Base-by-base conservation (phyloP, 2,888 invertebrate species). In the Hypolimnas misippus region DNA sequence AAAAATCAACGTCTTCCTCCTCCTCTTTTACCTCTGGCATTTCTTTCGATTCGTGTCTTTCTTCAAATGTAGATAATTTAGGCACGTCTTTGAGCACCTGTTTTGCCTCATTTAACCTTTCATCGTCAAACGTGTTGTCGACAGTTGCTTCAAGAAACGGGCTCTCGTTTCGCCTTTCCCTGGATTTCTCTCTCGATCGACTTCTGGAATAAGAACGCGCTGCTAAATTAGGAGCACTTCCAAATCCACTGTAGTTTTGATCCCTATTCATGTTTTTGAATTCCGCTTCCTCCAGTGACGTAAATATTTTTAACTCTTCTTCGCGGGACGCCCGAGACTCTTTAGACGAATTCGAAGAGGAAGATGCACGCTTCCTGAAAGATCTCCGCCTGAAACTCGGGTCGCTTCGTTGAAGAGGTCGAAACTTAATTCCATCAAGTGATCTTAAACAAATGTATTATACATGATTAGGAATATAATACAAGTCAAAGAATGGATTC, bases 351-450 rank as follows among this genome's bases (percentile, higher is more conserved):
- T 93, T 93, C 69, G 92, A 91, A 53, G 94, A 94, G 68, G 94
- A 94, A 42, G 94, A 94, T 66, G 92, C 89, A 38, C 93, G 92
- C 72, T 93, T 94, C 79, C 93, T 93, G 78, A 93, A 94, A 74
- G 93, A 94, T 64, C 93, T 88, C 66, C 94, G 86, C 42, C 94
- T 84, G 67, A 93, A 93, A 69, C 93, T 94, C 70, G 94, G 94
- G 84, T 94, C 94, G 79, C 91, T 93, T 68, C 94, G 93, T 79
- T 93, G 89, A 73, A 94, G 79, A 60, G 94, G 93, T 68, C 93
- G 93, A 76, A 83, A 92, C 82, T 94, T 94, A 75, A 95, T 93
- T 72, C 95, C 95, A 82, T 95, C 95, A 77, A 95, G 90, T 73
- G 94, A 94, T 83, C 92, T 92, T 92, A 87, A 92, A 92, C 89